Base-by-base conservation (phyloP, 2,797 vertebrate genomes). In the Argyrosomus regius region DNA sequence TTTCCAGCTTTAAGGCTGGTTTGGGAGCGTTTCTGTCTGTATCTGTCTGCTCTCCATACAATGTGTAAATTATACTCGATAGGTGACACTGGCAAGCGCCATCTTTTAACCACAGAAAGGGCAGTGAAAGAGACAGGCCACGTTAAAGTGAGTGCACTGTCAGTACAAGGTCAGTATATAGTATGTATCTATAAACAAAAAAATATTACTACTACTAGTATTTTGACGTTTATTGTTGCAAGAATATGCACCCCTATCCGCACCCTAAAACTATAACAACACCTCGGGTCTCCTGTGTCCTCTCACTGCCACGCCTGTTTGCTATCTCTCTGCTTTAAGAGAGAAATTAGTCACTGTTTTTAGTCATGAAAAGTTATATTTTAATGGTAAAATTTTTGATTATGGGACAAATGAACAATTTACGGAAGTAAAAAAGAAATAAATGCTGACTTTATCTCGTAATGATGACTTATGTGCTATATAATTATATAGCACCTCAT, bases 241-340 rank as follows among this genome's bases (percentile, higher is more conserved):
- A 35, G 9, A 45, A 12, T 4, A 26, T 1, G 26, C 43, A 11
- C 7, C 61, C 31, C 9, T 0, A 9, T 35, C 12, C 4, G 12
- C 56, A 53, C 35, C 61, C 22, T 63, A 5, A 39, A 12, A 16
- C 46, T 10, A 41, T 41, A 41, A 41, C 41, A 41, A 12, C 41
- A 41, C 41, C 12, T 48, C 0, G 1, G 17, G 0, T 20, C 45
- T 13, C 0, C 39, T 18, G 10, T 45, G 22, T 50, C 58, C 57
- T 17, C 17, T 17, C 24, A 12, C 26, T 18, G 57, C 63, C 49
- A 56, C 70, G 10, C 69, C 77, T 59, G 14, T 45, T 46, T 71
- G 24, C 12, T 64, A 4, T 7, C 31, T 31, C 28, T 60, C 5
- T 24, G 8, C 57, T n/a, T 1, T 20, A 60, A 48, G 26, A 46